A percentile compares a stretch with the other conserved stretches of the same genome.
phyloP scores from a whole-genome alignment of 2,797 vertebrate species.

The Hydrolagus colliei region DNA sequence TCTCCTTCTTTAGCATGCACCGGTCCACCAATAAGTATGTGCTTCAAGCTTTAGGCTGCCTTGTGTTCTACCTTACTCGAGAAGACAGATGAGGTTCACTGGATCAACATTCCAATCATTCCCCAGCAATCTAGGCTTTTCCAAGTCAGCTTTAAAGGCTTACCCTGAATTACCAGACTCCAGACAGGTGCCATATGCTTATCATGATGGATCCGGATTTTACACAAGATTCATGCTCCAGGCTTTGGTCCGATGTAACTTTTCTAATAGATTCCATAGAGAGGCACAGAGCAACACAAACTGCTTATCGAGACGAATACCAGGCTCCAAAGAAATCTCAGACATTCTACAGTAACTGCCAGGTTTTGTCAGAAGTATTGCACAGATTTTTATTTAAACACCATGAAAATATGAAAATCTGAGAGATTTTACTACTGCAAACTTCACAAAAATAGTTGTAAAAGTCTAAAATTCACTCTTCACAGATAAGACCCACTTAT shows the following conservation, averaged over 20 bases:
- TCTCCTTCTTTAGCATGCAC: too few relatives aligned
- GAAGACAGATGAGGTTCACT: background rate
- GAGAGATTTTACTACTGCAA: too few relatives aligned
- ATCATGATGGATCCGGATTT: conserved; percentile 14
- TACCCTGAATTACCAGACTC: background rate
- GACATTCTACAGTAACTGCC: background rate
- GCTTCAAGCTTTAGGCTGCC: background rate
- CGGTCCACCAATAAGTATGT: too few relatives aligned
- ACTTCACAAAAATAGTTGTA: too few relatives aligned
- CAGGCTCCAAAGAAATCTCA: background rate
- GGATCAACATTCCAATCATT: conserved; percentile 15
- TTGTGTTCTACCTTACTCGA: background rate
- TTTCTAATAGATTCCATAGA: background rate
- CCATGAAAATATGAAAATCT: too few relatives aligned
- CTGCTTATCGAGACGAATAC: background rate
- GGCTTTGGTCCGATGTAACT: background rate
- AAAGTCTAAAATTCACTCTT: too few relatives aligned
- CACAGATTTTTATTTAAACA: background rate
- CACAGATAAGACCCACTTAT: background rate
- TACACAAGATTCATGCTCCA: background rate
- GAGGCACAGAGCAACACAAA: background rate
- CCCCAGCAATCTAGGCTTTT: background rate
- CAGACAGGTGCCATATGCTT: conserved; percentile 14
- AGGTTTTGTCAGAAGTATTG: background rate
- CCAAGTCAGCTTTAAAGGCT: background rate